Evolutionary conservation across 2,113 vertebrate species (phyloP).

Genomic region (Microtus richardsoni): DNA sequence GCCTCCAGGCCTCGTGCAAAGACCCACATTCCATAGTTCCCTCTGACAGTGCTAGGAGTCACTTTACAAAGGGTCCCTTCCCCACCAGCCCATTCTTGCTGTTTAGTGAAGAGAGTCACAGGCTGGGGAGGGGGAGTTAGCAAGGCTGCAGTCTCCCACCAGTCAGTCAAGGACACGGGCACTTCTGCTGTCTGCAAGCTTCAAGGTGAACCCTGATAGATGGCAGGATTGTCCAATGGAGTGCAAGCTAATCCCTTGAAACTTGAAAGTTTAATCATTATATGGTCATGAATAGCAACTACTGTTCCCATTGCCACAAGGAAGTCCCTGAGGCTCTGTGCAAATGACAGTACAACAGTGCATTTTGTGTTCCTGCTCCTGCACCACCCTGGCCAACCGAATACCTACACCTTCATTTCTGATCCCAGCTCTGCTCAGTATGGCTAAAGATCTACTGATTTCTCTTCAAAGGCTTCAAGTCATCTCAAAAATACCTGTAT

Average conservation of each 20-base stretch:
- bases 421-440: not conserved
- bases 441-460: not conserved
- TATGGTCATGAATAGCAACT: not conserved
- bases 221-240: not conserved
- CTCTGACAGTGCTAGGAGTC: not conserved
- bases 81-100: not conserved
- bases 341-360: not conserved
- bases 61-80: not conserved
- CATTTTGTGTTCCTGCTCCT: not conserved
- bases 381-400: not conserved
- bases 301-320: not conserved
- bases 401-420: not conserved
- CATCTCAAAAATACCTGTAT: not conserved
- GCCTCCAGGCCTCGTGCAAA: not conserved
- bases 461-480: constrained; percentile 19
- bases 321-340: not conserved
- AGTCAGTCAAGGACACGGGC: not conserved
- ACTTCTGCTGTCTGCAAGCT: not conserved
- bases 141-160: not conserved
- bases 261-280: constrained; percentile 7
- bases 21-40: not conserved
- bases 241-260: constrained; percentile 9
- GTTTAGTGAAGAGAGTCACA: not conserved
- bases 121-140: not conserved
- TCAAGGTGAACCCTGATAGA: not conserved